phyloP scores from a whole-genome alignment of 2,888 invertebrate genomes.

The Dynastes grantii region DNA sequence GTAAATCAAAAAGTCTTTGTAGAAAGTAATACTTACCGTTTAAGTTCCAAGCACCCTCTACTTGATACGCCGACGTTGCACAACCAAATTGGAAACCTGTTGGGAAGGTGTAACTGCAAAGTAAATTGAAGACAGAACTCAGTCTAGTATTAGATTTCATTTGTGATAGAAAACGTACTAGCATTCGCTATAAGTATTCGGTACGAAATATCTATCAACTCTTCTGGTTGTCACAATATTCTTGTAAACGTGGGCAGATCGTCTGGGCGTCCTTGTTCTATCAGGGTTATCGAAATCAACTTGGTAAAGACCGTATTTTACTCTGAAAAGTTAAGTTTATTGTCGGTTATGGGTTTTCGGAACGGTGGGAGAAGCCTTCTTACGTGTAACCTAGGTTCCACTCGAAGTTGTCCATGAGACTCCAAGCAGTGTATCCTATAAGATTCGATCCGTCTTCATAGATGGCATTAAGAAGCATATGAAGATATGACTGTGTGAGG shows the following conservation, averaged over 20 bases:
- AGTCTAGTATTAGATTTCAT: too few species aligned
- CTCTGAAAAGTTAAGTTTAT: not conserved
- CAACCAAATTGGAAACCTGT: not conserved
- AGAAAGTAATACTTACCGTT: not conserved
- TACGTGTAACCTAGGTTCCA: conserved; percentile 82
- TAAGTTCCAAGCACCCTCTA: conserved; percentile 20
- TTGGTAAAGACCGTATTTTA: not conserved
- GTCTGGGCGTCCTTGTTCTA: conserved; percentile 76
- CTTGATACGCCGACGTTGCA: conserved; percentile 1
- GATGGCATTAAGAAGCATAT: conserved; percentile 71
- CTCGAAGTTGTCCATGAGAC: conserved; percentile 88
- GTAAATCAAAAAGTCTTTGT: not conserved
- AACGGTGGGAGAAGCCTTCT: not conserved
- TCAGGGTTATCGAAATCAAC: not conserved
- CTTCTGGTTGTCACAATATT: conserved; percentile 69
- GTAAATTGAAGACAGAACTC: too few species aligned
- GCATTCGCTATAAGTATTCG: conserved; percentile 10
- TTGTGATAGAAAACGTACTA: not conserved
- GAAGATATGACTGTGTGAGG: conserved; percentile 66
- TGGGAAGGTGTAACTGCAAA: conserved; percentile 8
- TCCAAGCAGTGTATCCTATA: conserved; percentile 83
- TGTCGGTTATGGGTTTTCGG: not conserved
- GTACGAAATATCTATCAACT: conserved; percentile 30
- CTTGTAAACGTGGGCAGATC: conserved; percentile 74
- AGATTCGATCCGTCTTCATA: conserved; percentile 75